Evolutionary conservation across 2,888 invertebrate species (phyloP).

Genomic region (Tetranychus piercei): DNA sequence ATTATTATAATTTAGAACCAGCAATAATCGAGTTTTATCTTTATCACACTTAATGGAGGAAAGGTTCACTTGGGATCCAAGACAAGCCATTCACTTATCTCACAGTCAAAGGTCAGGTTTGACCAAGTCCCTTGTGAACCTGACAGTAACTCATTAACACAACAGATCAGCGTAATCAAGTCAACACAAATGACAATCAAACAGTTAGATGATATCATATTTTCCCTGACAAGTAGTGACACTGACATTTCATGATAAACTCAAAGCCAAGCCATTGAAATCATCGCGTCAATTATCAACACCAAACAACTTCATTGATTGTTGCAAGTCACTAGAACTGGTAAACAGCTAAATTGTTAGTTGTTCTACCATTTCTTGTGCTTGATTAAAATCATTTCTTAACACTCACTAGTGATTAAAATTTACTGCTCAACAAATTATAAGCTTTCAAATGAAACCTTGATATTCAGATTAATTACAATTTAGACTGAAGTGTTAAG

Average conservation of each 20-base stretch:
- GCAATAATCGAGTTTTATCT: no score
- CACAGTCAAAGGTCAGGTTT: conserved; percentile 1
- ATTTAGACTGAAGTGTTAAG: no score
- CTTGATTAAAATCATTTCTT: neutral
- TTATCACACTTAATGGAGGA: neutral
- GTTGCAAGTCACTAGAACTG: neutral
- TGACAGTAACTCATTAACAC: neutral
- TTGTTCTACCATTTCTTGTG: neutral
- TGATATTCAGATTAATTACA: neutral
- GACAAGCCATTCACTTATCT: neutral
- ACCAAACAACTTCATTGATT: neutral
- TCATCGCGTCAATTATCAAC: neutral
- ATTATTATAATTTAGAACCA: no score
- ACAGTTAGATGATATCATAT: neutral
- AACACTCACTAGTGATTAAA: neutral
- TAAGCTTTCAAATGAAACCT: neutral
- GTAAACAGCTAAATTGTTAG: neutral
- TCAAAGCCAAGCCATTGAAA: neutral
- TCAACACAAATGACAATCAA: neutral
- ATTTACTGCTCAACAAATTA: neutral
- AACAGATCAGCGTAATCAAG: neutral
- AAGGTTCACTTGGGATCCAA: neutral
- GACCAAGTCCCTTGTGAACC: neutral
- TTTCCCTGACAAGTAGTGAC: neutral
- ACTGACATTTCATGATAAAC: neutral